These are phyloP conservation scores for Silurus meridionalis DNA, from an alignment of 2,113 vertebrate species.

Conservation along the genomic window DNA sequence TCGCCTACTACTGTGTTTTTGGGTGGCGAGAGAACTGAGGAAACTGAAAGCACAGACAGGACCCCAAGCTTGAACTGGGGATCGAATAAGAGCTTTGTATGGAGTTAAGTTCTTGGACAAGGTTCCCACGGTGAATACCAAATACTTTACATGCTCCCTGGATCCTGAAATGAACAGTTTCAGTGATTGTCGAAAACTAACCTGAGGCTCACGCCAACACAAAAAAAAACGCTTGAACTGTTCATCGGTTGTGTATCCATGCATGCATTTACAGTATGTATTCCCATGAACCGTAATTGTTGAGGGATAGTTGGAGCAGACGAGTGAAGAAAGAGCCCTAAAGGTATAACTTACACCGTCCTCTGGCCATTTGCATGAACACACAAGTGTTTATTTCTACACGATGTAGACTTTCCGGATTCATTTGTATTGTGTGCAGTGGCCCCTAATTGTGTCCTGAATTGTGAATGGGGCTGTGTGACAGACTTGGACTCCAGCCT, in stretches of 20 bases:
- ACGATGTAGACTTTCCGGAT: constrained; percentile 3
- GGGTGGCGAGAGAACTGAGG: neutral
- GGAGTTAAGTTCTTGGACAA: neutral
- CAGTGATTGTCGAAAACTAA: neutral
- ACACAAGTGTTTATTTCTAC: neutral
- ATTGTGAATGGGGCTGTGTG: constrained; percentile 32
- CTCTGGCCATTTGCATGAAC: neutral
- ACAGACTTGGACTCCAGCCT: constrained; percentile 27
- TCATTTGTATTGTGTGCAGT: neutral
- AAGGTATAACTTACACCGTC: neutral
- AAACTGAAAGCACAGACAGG: neutral
- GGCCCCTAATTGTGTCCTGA: constrained; percentile 13
- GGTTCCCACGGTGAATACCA: neutral
- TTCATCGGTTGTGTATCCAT: neutral
- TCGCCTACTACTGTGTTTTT: neutral
- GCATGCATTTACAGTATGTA: neutral
- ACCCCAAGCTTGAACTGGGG: neutral
- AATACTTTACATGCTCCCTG: neutral
- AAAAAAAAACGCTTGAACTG: neutral
- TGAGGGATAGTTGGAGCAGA: constrained; percentile 1
- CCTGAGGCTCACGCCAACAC: neutral
- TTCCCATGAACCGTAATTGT: neutral
- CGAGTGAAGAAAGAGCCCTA: neutral
- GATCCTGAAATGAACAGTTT: constrained; percentile 17
- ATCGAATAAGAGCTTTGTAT: neutral